phyloP scores from a whole-genome alignment of 2,113 vertebrate species.

The Zapornia atra region DNA sequence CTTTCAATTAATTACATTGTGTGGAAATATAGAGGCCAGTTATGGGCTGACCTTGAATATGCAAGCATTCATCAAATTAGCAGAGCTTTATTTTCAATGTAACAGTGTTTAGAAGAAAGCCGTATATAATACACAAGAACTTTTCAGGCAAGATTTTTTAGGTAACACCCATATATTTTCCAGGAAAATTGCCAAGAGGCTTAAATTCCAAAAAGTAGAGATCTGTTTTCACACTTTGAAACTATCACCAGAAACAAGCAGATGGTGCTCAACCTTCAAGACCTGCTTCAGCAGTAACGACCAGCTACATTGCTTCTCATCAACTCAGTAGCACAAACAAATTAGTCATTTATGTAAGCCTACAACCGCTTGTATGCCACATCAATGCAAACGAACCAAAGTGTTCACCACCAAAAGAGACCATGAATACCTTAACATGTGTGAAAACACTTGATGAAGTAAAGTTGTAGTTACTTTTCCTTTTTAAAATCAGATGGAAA shows the following conservation, averaged over 20 bases:
- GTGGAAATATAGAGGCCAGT: not conserved
- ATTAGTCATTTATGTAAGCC: not conserved
- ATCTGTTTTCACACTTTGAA: constrained; percentile 5
- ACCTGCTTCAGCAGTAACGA: not conserved
- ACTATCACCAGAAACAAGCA: constrained; percentile 16
- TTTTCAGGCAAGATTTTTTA: not conserved
- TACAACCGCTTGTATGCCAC: not conserved
- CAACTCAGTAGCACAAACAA: constrained; percentile 2
- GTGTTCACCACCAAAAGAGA: not conserved
- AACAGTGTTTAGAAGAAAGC: not conserved
- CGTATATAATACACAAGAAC: not conserved
- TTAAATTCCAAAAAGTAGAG: not conserved
- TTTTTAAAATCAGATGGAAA: not conserved
- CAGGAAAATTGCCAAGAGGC: not conserved
- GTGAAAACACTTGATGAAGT: not conserved
- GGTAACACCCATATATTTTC: not conserved
- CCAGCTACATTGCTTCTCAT: not conserved
- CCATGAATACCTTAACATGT: not conserved
- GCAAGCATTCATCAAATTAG: not conserved
- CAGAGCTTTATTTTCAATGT: not conserved
- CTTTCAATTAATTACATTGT: not conserved
- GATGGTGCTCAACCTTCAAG: constrained; percentile 28
- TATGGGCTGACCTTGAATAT: not conserved
- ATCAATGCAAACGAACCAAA: not conserved
- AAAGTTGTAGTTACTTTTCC: not conserved